Evolutionary conservation across 2,113 vertebrate species (phyloP), one percentile per base, ranked within the genome.

Genomic region (Pituophis catenifer): DNA sequence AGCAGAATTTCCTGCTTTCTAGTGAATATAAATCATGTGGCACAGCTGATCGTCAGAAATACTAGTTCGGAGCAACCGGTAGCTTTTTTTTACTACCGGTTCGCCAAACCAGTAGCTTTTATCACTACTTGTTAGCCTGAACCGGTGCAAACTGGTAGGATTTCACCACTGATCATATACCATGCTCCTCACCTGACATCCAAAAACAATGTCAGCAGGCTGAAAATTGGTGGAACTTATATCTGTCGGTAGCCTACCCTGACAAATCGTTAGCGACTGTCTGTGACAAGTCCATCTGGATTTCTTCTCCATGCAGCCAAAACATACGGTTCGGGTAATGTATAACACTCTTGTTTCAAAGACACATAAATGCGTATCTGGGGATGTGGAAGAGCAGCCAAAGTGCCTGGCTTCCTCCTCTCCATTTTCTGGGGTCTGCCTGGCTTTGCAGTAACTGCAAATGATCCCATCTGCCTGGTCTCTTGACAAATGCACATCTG

Each of bases 231-330:
- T 59, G 2, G 10, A 90, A 93, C 24, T 15, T 94, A 7, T 87
- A 94, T 91, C 93, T 94, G 70, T 86, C n/a, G 10, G 29, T 50
- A 94, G 8, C 23, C 55, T 89, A 3, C 54, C 87, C 91, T 95
- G 58, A 93, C 52, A 95, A 96, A 95, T 88, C 91, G 17, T 94
- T 92, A 21, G 59, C 92, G 92, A 59, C 50, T 13, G 0, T 23
- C 54, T 92, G 57, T 91, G 70, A 94, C 5, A 94, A 93, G 23
- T 91, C 92, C 2, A 94, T 91, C 75, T 70, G n/a, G 1, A 89
- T 91, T 93, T 62, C 90, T 53, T 3, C 90, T 26, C 3, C 0
- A 15, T 70, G 24, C 11, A 13, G 93, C 86, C 44, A n/a, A 24
- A 94, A 87, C 54, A 33, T 92, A 91, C 90, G 93, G 2, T 57